A percentile compares a stretch with the other conserved stretches of the same genome.
Conservation (phyloP, 2,113 vertebrate species). For the human region DNA sequence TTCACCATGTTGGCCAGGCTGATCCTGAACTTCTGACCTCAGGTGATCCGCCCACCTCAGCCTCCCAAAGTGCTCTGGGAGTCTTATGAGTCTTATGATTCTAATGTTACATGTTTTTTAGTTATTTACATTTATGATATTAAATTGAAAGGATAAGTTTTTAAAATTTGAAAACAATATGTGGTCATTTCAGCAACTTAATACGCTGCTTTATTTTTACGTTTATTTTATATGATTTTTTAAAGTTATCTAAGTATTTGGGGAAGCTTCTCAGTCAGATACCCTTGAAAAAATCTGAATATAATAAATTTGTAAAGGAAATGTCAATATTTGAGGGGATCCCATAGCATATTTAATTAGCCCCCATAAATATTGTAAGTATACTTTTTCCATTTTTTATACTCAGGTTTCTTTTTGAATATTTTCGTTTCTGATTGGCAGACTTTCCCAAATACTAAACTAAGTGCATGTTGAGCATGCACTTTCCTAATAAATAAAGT, state of each 20-base stretch:
- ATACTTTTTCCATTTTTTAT: neutral
- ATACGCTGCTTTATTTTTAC: neutral
- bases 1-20: too few relatives aligned
- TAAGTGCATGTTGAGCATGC: neutral
- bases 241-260: neutral
- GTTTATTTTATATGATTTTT: neutral
- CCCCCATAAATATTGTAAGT: neutral
- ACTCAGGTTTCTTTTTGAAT: conserved; percentile 4
- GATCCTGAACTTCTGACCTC: too few relatives aligned
- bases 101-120: neutral
- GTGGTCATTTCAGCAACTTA: neutral
- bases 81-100: neutral
- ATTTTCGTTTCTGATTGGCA: neutral
- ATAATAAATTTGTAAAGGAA: conserved; percentile 11
- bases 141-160: neutral
- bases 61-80: too few relatives aligned
- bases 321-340: neutral
- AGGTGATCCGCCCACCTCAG: too few relatives aligned
- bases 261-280: neutral
- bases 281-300: neutral
- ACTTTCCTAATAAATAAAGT: neutral
- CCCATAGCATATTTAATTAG: neutral
- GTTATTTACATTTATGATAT: neutral
- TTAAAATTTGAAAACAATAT: neutral
- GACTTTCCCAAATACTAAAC: neutral